Evolutionary conservation across 2,113 vertebrate species (phyloP).

Genomic region (Grammatotria lemairii): DNA sequence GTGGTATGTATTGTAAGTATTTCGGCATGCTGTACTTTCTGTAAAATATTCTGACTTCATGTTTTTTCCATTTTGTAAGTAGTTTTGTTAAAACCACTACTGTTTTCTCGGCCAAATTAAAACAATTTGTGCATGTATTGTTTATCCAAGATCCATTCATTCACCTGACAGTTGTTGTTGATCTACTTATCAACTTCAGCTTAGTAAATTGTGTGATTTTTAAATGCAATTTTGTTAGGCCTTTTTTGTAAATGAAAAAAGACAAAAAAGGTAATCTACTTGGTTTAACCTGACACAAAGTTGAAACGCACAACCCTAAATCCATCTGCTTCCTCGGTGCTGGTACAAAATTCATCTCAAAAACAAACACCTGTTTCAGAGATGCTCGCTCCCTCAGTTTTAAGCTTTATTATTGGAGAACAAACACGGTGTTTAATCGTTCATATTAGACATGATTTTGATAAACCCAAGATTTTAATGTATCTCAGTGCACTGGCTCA

Average conservation of each 20-base stretch:
- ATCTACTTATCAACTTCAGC: neutral
- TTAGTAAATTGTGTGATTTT: constrained; percentile 8
- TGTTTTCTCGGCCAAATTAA: neutral
- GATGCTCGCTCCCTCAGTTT: neutral
- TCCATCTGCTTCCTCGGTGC: neutral
- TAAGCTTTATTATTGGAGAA: neutral
- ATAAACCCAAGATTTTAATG: neutral
- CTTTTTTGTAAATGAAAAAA: neutral
- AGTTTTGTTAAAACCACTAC: neutral
- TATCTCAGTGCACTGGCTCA: neutral
- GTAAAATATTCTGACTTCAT: neutral
- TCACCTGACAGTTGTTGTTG: neutral
- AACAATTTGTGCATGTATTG: neutral
- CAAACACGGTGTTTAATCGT: neutral
- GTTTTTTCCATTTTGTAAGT: neutral
- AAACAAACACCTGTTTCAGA: neutral
- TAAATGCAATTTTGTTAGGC: constrained; percentile 1
- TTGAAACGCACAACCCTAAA: neutral
- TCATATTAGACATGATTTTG: neutral
- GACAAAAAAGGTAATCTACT: neutral
- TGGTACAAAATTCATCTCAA: neutral
- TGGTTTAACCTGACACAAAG: neutral
- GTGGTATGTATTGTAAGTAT: neutral
- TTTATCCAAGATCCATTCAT: neutral
- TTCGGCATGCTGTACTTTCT: neutral